Conservation (phyloP, 2,113 vertebrate species). For the Rhinopomastus cyanomelas region DNA sequence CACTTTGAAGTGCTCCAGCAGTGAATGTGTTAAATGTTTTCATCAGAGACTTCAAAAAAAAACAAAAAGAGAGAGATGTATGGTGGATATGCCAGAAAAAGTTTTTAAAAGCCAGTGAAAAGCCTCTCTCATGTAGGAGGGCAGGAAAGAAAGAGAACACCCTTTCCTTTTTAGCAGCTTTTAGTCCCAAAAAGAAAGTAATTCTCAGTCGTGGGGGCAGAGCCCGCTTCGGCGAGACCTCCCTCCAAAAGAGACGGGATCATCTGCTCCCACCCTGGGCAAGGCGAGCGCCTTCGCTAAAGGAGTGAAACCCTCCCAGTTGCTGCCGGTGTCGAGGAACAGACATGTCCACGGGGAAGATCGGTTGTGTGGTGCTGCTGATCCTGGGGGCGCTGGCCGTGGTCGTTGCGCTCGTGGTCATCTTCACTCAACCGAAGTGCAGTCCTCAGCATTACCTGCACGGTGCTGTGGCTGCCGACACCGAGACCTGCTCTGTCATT, state of each 20-base stretch:
- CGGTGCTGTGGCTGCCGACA: conserved; percentile 84
- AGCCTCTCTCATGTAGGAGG: neutral
- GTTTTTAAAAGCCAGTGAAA: neutral
- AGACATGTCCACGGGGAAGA: conserved; percentile 4
- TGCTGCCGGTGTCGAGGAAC: accelerated
- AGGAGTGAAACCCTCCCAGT: neutral
- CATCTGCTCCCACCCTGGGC: neutral
- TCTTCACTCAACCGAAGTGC: neutral
- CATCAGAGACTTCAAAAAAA: neutral
- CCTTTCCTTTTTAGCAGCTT: neutral
- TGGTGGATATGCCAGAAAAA: neutral
- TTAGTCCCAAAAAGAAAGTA: neutral
- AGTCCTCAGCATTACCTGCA: conserved; percentile 39
- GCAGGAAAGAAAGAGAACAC: neutral
- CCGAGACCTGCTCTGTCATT: conserved; percentile 77
- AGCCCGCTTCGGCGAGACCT: neutral
- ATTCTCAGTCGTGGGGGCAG: neutral
- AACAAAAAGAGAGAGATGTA: neutral
- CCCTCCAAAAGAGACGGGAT: neutral
- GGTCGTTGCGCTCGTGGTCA: neutral
- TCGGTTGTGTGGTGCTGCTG: conserved; percentile 46
- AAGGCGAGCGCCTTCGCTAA: neutral
- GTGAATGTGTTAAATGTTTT: conserved; percentile 35
- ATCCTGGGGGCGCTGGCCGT: neutral
- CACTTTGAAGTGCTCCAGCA: neutral